Percentiles rank a stretch among this genome's conserved stretches.
phyloP scores from a whole-genome alignment of 2,888 invertebrate species.

The Plutella xylostella region DNA sequence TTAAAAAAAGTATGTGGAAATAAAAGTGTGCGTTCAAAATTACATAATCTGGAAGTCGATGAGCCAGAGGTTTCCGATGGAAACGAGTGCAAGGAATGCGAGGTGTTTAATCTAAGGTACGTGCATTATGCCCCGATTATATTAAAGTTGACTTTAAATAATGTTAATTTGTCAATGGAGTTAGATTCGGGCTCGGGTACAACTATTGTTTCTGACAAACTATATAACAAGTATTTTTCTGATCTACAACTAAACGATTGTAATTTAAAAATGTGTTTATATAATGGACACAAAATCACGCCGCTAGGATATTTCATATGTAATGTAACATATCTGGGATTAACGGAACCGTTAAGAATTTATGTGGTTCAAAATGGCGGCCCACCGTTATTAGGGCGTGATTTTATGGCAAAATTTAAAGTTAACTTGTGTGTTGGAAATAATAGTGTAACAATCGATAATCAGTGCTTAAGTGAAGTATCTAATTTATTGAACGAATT shows the following conservation, averaged over 20 bases:
- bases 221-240: background rate
- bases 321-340: background rate
- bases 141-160: background rate
- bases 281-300: background rate
- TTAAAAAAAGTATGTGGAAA: conserved; percentile 10
- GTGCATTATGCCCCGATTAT: background rate
- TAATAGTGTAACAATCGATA: background rate
- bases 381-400: background rate
- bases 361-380: background rate
- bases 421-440: background rate
- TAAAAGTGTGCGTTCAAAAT: conserved; percentile 4
- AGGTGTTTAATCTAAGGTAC: conserved; percentile 4
- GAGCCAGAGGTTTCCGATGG: background rate
- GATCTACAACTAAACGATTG: background rate
- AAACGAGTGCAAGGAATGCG: conserved; percentile 19
- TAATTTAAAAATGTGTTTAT: no score
- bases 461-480: no score
- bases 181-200: conserved; percentile 8
- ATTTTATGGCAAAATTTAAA: background rate
- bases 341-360: background rate
- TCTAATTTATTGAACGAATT: background rate
- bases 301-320: background rate
- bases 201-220: conserved; percentile 1
- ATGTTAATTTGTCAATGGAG: conserved; percentile 7
- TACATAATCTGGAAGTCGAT: conserved; percentile 3